These are phyloP conservation scores for Panthera tigris DNA, from an alignment of 2,113 vertebrate genomes.

Conservation along the genomic window DNA sequence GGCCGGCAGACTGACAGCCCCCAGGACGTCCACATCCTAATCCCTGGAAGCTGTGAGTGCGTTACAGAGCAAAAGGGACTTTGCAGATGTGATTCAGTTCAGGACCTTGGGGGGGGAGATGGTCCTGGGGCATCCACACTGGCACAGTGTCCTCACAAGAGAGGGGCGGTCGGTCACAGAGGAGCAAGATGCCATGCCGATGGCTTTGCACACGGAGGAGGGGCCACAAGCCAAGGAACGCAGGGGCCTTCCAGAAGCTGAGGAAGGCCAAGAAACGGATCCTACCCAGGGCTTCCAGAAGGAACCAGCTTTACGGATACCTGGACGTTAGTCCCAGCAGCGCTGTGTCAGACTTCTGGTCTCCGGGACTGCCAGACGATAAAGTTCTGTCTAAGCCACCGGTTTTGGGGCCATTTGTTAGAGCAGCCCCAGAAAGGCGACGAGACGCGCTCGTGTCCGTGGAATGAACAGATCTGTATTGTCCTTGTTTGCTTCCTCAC, in stretches of 20 bases:
- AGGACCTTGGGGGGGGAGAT: too few species aligned
- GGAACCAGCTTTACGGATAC: too few species aligned
- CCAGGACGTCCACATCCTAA: rapidly evolving
- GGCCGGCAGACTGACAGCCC: not conserved
- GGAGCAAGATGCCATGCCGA: rapidly evolving
- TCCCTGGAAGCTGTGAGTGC: too few species aligned
- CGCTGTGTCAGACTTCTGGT: not conserved
- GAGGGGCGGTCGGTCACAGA: not conserved
- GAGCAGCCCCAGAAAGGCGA: not conserved
- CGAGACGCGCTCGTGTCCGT: rapidly evolving
- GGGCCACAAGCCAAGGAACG: not conserved
- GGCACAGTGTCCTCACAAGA: not conserved
- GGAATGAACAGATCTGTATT: not conserved
- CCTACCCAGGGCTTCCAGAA: not conserved
- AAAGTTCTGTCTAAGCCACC: not conserved
- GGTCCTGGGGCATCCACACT: too few species aligned
- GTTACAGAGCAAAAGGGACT: too few species aligned
- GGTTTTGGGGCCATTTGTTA: not conserved
- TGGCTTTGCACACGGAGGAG: not conserved
- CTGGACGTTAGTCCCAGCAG: not conserved
- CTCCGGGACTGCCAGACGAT: not conserved
- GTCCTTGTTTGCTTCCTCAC: not conserved
- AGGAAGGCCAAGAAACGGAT: not conserved
- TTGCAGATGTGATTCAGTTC: not conserved
- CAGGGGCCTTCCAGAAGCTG: not conserved